A percentile compares a stretch with the other conserved stretches of the same genome.
Conservation (phyloP, 30 jellyfish, hydroid and myxozoan genomes). For the Sanderia malayensis region DNA sequence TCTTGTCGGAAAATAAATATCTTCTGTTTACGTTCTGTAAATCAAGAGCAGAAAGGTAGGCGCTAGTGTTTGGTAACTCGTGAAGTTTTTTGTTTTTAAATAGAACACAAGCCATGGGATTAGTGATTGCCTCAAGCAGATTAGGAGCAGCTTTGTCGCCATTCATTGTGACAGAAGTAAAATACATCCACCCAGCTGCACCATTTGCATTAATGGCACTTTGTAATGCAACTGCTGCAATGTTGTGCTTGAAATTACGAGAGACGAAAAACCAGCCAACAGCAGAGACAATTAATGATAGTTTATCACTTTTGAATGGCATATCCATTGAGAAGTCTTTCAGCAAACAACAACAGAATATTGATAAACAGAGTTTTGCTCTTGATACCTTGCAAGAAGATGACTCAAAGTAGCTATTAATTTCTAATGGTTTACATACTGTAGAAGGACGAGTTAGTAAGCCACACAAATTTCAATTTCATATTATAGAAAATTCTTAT, state of each 20-base stretch:
- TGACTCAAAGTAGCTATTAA: too few relatives aligned
- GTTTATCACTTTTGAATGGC: neutral
- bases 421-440: too few relatives aligned
- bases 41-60: too few relatives aligned
- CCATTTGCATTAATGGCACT: conserved; percentile 67
- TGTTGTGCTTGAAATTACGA: conserved; percentile 32
- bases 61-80: too few relatives aligned
- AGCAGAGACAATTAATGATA: neutral
- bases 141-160: conserved; percentile 83
- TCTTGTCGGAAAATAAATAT: too few relatives aligned
- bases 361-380: too few relatives aligned
- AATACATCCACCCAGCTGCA: conserved; percentile 43
- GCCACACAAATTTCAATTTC: neutral
- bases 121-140: conserved; percentile 65
- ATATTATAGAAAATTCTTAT: neutral
- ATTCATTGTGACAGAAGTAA: conserved; percentile 55
- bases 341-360: too few relatives aligned
- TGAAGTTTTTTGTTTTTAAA: neutral
- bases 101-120: conserved; percentile 82
- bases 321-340: neutral
- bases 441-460: too few relatives aligned
- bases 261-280: conserved; percentile 55
- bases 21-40: too few relatives aligned
- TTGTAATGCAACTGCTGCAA: conserved; percentile 30
- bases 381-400: too few relatives aligned